Base-by-base conservation (phyloP, 2,113 vertebrate species). In the Lasiurus borealis region DNA sequence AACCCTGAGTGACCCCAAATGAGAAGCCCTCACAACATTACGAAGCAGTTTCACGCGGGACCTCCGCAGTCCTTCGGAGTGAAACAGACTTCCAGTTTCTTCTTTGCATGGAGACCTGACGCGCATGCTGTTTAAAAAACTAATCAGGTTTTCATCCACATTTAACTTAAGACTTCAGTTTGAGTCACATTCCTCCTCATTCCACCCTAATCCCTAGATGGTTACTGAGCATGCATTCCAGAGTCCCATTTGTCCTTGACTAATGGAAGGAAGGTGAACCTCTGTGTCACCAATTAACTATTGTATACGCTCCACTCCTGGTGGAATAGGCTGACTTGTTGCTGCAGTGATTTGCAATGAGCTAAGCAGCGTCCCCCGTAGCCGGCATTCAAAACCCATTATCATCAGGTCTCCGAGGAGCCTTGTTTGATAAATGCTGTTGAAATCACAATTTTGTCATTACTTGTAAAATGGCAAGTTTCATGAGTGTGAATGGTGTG, bases 221-320 rank as follows among this genome's bases (percentile, higher is more conserved):
- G 34, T 6, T 9, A 16, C 80, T 80, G 89, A 93, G 84, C 91
- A 72, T 64, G 72, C 66, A 85, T 93, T 69, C 94, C 94, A 64
- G 71, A 72, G 46, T 73, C 83, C n/a, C 31, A 80, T 89, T 97
- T 97, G 95, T 97, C 96, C 94, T 96, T 96, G 88, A 95, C 91
- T 95, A 95, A 93, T 87, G 93, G 91, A 76, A 95, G 57, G 83
- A 95, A 95, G 96, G 96, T 95, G 96, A 97, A 92, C 66, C 25
- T 88, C 52, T 71, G 8, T 96, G 97, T 94, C 89, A 90, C 88
- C 88, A 95, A 94, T 96, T 97, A 96, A 85, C 90, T 84, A 34
- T 34, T 3, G 27, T 87, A 77, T 95, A 95, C 66, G 66, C 86
- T 92, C 81, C 93, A 94, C 44, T 92, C 85, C 92, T 90, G 44